Evolutionary conservation across 2,888 invertebrate genomes (phyloP), one percentile per base, ranked within the genome.

Genomic region (Oxytorus armatus): DNA sequence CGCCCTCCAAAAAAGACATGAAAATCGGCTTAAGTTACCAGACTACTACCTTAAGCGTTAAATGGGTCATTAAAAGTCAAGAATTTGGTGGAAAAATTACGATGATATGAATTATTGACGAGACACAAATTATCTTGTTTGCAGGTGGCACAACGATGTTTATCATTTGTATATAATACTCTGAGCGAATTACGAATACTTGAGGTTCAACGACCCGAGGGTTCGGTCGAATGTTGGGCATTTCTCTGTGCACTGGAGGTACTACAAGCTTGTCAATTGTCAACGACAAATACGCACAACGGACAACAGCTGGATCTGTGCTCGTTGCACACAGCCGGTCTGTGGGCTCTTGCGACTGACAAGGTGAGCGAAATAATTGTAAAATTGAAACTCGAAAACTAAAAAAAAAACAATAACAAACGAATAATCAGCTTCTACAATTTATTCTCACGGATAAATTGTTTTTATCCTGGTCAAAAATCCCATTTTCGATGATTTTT

Each of bases 231-330:
- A 36, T 98, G 98, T 90, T 99, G 98, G 98, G 95, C 98, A 76
- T 97, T 98, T 89, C 94, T 98, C 0, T 98, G 97, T 78, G 96
- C 97, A 79, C 94, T 98, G 77, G 98, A 98, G 92, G 97, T 98
- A 0, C 92, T 98, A 69, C 95, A 96, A 63, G 95, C 96, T 0
- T 97, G 97, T 90, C 96, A 96, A 85, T 93, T 93, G 44, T 90
- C 93, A 3, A 94, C 74, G 93, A 94, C 51, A 93, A 95, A 94
- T 86, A 94, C 94, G 23, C 95, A 95, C 84, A 95, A 95, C 78
- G 93, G 94, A 33, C 89, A 92, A 82, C 91, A 92, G 77, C 88
- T 92, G 2, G 95, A 96, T 87, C 94, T 95, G 79, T 97, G 97
- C 89, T 97, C 97, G 47, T 94, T 96, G 36, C 96, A 96, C 88